These are phyloP conservation scores for Anoncus sp. DNA, from an alignment of 2,888 invertebrate genomes.

Conservation along the genomic window DNA sequence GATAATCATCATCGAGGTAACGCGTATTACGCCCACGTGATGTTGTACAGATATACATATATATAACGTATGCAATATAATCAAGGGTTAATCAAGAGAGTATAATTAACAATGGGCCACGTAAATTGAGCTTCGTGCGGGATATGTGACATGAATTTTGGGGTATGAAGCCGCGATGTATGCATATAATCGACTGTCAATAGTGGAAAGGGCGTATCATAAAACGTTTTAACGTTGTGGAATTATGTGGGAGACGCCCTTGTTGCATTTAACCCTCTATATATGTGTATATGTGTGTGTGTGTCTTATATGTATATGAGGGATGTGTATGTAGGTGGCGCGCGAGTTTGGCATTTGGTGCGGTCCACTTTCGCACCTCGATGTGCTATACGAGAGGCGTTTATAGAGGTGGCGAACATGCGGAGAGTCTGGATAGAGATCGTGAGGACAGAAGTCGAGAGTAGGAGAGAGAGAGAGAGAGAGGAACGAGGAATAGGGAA, in stretches of 20 bases:
- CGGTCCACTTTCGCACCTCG: constrained; percentile 48
- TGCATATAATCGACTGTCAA: neutral
- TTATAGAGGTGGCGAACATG: constrained; percentile 9
- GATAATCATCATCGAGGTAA: constrained; percentile 26
- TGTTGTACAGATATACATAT: constrained; percentile 9
- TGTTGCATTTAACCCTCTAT: neutral
- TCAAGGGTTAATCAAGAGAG: constrained; percentile 55
- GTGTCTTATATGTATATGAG: too few relatives aligned
- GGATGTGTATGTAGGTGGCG: neutral
- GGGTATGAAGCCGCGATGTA: neutral
- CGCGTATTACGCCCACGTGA: neutral
- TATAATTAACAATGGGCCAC: constrained; percentile 51
- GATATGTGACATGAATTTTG: constrained; percentile 22
- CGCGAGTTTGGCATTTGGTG: constrained; percentile 41
- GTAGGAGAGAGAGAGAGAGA: neutral
- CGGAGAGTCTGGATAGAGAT: neutral
- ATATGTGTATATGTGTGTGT: neutral
- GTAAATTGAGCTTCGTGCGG: constrained; percentile 38
- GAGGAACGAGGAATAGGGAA: constrained; percentile 42
- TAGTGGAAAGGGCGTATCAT: neutral
- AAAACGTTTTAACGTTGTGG: neutral
- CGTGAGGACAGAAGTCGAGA: neutral
- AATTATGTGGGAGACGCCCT: neutral
- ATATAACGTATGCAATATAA: constrained; percentile 26
- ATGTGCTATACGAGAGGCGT: constrained; percentile 31